Evolutionary conservation across 1,140 invertebrate species (phyloP), one percentile per base, ranked within the genome.

Genomic region (Rhyacophila brunnea): DNA sequence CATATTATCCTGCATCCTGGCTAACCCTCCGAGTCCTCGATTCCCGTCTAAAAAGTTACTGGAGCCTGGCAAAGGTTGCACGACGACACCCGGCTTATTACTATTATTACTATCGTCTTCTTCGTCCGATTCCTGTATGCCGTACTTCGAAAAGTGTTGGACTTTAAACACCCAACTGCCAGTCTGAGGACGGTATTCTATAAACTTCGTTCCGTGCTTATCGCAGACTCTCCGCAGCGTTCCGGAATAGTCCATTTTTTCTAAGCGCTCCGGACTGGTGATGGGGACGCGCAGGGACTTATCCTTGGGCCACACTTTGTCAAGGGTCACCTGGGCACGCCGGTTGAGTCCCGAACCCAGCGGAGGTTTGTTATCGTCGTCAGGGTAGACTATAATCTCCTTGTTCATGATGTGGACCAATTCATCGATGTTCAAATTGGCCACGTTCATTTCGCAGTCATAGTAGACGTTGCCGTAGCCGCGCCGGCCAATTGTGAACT

Each of bases 131-230:
- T 96, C 95, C 53, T 88, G 88, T 6, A 97, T 76, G 1, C 93
- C 94, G 75, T 99, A 98, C 71, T 98, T 98, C 0, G 95, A 97
- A 74, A 98, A 99, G 77, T 98, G 96, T 58, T 95, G 89, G 19
- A 96, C 94, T 71, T 90, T 88, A 66, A 91, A 93, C 23, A 90
- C 94, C 96, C 96, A 99, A 14, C 93, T 95, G 6, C 97, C 97
- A 35, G 93, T 97, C 70, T 93, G 89, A 0, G 95, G 91, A 1
- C 92, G 81, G 74, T 99, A 99, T 68, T 99, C 96, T 11, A 97
- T 85, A 71, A 99, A 99, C 45, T 86, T 85, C 0, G 93, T 93
- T 47, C 88, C 87, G 66, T 97, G 86, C 69, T 92, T 94, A 43
- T 86, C 83, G 55, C 93, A 95, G 2, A 91, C 88, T 45, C 86